phyloP scores from a whole-genome alignment of 2,797 vertebrate genomes.

The Sciurus carolinensis region DNA sequence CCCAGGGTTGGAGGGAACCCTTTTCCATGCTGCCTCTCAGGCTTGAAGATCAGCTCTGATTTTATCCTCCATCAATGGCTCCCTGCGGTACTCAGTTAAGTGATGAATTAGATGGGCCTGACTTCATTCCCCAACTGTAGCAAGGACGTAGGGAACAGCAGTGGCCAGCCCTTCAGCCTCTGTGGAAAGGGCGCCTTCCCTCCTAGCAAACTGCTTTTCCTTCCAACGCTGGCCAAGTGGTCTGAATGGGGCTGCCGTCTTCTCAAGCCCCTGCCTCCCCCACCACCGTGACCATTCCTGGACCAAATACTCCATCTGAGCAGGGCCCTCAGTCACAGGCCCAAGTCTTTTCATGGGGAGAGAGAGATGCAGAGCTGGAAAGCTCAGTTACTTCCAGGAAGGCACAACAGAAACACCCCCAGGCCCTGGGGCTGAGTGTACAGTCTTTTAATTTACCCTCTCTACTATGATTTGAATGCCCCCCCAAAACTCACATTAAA shows the following conservation, averaged over 20 bases:
- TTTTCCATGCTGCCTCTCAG: background rate
- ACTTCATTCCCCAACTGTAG: background rate
- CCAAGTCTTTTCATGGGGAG: too few relatives aligned
- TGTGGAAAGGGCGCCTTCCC: background rate
- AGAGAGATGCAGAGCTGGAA: background rate
- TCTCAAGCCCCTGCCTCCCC: background rate
- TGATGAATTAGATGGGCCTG: background rate
- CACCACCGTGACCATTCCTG: background rate
- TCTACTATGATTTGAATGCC: background rate
- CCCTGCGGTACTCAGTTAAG: background rate
- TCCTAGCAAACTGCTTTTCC: background rate
- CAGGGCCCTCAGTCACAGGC: background rate
- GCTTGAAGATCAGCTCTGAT: background rate
- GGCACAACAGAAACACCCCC: background rate
- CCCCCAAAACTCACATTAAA: background rate
- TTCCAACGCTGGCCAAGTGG: background rate
- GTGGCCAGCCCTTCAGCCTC: fast-evolving
- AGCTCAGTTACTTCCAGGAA: background rate
- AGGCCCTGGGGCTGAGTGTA: background rate
- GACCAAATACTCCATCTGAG: background rate
- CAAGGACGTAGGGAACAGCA: too few relatives aligned
- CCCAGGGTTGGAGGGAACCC: background rate
- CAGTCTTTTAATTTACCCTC: background rate
- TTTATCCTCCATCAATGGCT: background rate
- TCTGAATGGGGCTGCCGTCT: background rate